These are phyloP conservation scores for Bos taurus DNA, from an alignment of 2,113 vertebrate genomes.

Conservation along the genomic window DNA sequence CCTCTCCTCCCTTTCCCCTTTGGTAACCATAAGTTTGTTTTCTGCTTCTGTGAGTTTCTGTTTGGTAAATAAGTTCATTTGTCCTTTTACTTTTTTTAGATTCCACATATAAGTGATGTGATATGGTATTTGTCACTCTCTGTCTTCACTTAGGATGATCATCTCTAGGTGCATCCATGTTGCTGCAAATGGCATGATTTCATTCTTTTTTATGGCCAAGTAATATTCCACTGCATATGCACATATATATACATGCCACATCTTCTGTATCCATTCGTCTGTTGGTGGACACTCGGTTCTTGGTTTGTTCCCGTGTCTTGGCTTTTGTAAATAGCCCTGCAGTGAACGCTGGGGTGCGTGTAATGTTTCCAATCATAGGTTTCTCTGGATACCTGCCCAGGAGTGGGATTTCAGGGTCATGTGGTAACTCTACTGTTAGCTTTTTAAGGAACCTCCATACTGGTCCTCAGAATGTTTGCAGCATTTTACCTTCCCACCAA, in stretches of 20 bases:
- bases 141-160: not conserved
- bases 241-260: rapidly evolving
- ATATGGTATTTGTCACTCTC: not conserved
- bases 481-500: not conserved
- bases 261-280: not conserved
- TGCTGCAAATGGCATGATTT: not conserved
- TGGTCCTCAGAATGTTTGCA: not conserved
- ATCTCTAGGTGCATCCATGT: not conserved
- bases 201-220: not conserved
- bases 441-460: not conserved
- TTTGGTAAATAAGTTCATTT: not conserved
- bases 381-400: not conserved
- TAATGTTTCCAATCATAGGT: not conserved
- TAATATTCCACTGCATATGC: not conserved
- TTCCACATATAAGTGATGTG: not conserved
- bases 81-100: not conserved
- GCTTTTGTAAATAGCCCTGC: not conserved
- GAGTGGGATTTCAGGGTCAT: not conserved
- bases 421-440: not conserved
- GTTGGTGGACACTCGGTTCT: not conserved
- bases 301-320: not conserved
- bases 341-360: not conserved
- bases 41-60: not conserved
- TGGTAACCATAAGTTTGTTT: not conserved
- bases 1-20: not conserved